Evolutionary conservation across 2,888 invertebrate genomes (phyloP), one percentile per base, ranked within the genome.

Genomic region (Amblyjoppa fuscipennis): DNA sequence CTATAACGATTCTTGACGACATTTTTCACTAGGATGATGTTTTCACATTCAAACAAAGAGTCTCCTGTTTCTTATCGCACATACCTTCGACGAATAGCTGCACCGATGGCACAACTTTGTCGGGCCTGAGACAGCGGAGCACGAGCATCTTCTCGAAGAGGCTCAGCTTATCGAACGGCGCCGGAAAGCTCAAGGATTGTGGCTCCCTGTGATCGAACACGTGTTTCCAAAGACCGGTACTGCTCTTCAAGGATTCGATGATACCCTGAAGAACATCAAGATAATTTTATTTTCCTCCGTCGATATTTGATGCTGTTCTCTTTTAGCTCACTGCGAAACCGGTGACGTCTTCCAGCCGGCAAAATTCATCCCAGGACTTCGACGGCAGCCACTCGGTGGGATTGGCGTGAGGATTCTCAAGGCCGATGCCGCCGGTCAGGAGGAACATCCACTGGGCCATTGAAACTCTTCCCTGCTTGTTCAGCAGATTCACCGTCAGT

Each of bases 21-120:
- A n/a, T 1, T 53, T 53, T 53, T 53, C 34, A 34, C 4, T 34
- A 2, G 34, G 6, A 2, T 3, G 11, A 41, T 41, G 41, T 11
- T 41, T 41, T 41, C 11, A 11, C 41, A 41, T 41, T 2, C 0
- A 9, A 45, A 45, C 7, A 9, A 38, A 38, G 9, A 38, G 38
- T 38, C n/a, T 53, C 53, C 6, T 53, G 0, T 53, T 53, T 45
- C 1, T 73, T 13, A 64, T 82, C 51, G 56, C 64, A 64, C 16
- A 66, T 94, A 96, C 96, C 95, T 94, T 95, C 94, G 2, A 98
- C 97, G 93, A 97, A 97, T 86, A 95, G 94, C 93, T 96, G 97
- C 77, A 97, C 96, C 59, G 96, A 98, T 5, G 97, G 97, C 77
- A 97, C 96, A 94, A 98, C 96, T 96, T 99, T 99, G 93, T 99